phyloP scores from a whole-genome alignment of 2,797 vertebrate genomes.

The Enteromius afrohamiltoni region DNA sequence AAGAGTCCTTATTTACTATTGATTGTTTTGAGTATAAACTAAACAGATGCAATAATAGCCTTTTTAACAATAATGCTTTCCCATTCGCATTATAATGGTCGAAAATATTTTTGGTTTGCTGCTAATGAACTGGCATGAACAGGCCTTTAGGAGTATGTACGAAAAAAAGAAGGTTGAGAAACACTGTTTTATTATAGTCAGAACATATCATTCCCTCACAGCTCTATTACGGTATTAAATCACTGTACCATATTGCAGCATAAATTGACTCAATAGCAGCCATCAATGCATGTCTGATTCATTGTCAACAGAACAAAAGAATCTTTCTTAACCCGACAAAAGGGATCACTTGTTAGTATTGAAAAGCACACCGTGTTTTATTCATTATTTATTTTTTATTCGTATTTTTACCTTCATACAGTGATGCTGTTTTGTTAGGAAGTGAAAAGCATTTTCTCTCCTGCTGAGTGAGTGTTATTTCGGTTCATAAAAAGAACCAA shows the following conservation, averaged over 20 bases:
- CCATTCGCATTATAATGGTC: neutral
- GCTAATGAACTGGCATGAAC: neutral
- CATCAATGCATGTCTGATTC: neutral
- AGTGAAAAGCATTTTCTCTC: constrained; percentile 19
- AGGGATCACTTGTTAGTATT: neutral
- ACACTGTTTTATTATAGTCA: neutral
- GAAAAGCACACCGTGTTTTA: constrained; percentile 30
- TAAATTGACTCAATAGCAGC: neutral
- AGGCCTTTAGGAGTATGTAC: neutral
- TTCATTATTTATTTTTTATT: neutral
- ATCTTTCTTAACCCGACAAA: constrained; percentile 2
- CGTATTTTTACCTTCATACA: constrained; percentile 1
- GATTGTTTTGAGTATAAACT: neutral
- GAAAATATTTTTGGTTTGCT: neutral
- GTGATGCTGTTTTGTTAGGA: constrained; percentile 4
- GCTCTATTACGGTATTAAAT: constrained; percentile 8
- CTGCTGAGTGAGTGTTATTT: constrained; percentile 28
- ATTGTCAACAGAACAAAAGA: constrained; percentile 33
- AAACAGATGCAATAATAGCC: neutral
- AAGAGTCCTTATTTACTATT: neutral
- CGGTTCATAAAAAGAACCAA: constrained; percentile 26
- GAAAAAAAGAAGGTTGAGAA: neutral
- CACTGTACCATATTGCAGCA: neutral
- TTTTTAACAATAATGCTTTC: neutral
- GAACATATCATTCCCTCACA: neutral